Percentiles rank a stretch among this genome's conserved stretches.
Conservation (phyloP, 2,113 vertebrate genomes). For the Illadopsis cleaveri region DNA sequence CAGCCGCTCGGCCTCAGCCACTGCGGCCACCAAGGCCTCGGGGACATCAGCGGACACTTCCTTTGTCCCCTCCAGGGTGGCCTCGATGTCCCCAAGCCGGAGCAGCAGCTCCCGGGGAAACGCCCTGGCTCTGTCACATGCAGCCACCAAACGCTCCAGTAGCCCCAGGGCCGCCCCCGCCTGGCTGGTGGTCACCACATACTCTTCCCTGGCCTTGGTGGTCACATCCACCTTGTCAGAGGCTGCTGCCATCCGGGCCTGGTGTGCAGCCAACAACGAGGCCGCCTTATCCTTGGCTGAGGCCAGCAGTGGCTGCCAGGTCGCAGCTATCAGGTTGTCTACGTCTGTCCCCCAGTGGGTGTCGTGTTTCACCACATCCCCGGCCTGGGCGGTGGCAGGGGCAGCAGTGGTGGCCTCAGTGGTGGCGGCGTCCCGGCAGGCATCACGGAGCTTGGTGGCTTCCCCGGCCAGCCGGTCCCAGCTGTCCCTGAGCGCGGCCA, state of each 20-base stretch:
- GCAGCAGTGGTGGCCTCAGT: not conserved
- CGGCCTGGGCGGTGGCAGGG: accelerated
- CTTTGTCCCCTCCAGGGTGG: too few relatives aligned
- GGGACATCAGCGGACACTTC: not conserved
- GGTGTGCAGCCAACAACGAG: accelerated
- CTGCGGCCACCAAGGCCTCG: not conserved
- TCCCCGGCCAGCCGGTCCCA: not conserved
- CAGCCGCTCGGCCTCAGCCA: not conserved
- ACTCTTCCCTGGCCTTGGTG: not conserved
- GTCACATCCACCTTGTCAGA: too few relatives aligned
- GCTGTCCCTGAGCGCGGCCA: accelerated
- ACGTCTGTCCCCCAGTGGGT: not conserved
- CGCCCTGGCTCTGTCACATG: too few relatives aligned
- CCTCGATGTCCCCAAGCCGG: too few relatives aligned
- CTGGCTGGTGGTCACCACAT: not conserved
- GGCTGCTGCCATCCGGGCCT: not conserved
- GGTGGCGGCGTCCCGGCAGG: not conserved
- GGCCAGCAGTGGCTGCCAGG: not conserved
- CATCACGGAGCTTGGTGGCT: not conserved
- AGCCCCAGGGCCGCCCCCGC: too few relatives aligned
- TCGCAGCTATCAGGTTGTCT: not conserved
- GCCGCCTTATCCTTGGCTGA: too few relatives aligned
- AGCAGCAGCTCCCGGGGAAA: too few relatives aligned
- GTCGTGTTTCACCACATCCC: accelerated
- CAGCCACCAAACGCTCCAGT: not conserved